Evolutionary conservation across 2,888 invertebrate species (phyloP).

Genomic region (Drosophila maculinotata): DNA sequence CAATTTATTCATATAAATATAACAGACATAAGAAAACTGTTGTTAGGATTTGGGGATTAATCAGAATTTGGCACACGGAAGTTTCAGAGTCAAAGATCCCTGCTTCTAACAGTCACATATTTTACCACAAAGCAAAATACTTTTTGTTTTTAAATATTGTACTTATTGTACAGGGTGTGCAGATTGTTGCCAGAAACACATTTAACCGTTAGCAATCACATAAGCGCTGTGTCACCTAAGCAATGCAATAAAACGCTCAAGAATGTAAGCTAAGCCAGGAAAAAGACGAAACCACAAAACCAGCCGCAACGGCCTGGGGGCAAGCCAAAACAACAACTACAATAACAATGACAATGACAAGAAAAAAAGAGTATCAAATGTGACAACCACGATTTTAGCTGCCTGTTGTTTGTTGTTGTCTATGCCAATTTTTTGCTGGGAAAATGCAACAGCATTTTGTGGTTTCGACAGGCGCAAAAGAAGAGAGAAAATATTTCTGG

Average conservation of each 20-base stretch:
- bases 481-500: slow-evolving; percentile 8
- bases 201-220: neutral
- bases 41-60: no score
- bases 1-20: no score
- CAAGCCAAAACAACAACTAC: neutral
- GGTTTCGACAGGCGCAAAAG: slow-evolving; percentile 24
- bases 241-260: slow-evolving; percentile 11
- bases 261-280: slow-evolving; percentile 10
- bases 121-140: neutral
- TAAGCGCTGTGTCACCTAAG: slow-evolving; percentile 13
- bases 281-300: neutral
- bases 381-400: slow-evolving; percentile 37
- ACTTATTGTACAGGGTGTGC: neutral
- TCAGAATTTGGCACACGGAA: no score
- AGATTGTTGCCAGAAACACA: no score
- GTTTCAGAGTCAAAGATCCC: no score
- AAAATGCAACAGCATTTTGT: slow-evolving; percentile 36
- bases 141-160: no score
- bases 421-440: slow-evolving; percentile 18
- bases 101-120: no score
- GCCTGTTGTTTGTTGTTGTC: slow-evolving; percentile 23
- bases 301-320: slow-evolving; percentile 1
- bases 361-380: slow-evolving; percentile 19
- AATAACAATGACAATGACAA: neutral
- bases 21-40: no score